Evolutionary conservation across 2,113 vertebrate species (phyloP).

Genomic region (Plecturocebus donacophilus): DNA sequence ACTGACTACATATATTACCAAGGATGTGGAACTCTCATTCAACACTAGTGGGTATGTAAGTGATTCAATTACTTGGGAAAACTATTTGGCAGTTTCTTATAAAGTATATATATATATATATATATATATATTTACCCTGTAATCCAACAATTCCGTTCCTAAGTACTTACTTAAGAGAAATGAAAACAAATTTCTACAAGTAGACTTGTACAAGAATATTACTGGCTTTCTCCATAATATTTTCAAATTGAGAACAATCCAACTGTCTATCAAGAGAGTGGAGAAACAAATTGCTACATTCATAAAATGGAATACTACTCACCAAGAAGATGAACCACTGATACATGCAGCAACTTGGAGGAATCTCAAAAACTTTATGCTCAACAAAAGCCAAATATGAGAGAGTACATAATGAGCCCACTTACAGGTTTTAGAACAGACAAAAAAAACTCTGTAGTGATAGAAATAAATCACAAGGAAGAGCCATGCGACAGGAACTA

Average conservation of each 20-base stretch:
- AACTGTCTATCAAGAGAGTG: not conserved
- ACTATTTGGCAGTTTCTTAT: not conserved
- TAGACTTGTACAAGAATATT: not conserved
- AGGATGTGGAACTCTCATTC: not conserved
- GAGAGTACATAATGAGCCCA: not conserved
- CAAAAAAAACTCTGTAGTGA: not conserved
- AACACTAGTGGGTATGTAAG: not conserved
- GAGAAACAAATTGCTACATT: not conserved
- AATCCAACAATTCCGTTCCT: not conserved
- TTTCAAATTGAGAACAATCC: not conserved
- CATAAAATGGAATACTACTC: not conserved
- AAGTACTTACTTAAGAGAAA: not conserved
- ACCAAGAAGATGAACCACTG: not conserved
- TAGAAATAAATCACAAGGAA: not conserved
- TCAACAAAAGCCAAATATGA: not conserved
- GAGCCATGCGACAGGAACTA: not conserved
- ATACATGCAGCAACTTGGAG: not conserved
- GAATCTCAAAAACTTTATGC: not conserved
- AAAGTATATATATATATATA: not conserved
- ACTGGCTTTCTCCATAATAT: not conserved
- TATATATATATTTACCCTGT: not conserved
- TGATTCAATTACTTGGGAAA: not conserved
- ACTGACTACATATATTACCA: not conserved
- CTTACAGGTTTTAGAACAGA: not conserved
- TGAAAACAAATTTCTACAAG: not conserved